These are phyloP conservation scores for Clarias gariepinus DNA, from an alignment of 2,113 vertebrate genomes.

Conservation along the genomic window DNA sequence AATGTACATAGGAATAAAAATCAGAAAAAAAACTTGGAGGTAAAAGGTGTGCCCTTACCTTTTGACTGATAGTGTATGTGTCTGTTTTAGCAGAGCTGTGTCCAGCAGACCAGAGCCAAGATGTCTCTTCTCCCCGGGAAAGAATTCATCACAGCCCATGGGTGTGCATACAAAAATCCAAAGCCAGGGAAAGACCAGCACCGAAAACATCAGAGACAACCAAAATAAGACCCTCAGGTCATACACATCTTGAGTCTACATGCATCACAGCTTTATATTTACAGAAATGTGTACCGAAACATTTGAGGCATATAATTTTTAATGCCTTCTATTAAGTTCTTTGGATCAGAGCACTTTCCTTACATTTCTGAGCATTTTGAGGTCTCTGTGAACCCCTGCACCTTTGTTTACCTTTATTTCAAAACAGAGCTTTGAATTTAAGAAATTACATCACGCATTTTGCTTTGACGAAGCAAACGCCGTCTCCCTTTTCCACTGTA, in stretches of 20 bases:
- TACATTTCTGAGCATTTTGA: not conserved
- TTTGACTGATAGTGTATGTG: too few species aligned
- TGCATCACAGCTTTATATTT: not conserved
- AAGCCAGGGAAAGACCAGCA: constrained; percentile 35
- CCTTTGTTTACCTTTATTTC: not conserved
- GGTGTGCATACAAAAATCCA: not conserved
- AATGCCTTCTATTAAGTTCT: not conserved
- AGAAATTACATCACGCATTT: not conserved
- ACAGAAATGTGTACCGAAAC: not conserved
- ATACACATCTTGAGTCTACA: not conserved
- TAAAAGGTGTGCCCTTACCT: too few species aligned
- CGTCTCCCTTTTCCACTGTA: not conserved
- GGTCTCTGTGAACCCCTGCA: not conserved
- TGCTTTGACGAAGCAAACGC: not conserved
- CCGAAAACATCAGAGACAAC: constrained; percentile 57
- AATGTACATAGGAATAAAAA: too few species aligned
- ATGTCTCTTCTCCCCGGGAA: constrained; percentile 68
- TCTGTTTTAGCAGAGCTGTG: constrained; percentile 28
- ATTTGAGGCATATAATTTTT: not conserved
- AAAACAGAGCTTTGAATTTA: not conserved
- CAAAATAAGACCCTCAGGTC: constrained; percentile 74
- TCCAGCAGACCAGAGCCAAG: constrained; percentile 63
- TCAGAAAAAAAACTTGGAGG: too few species aligned
- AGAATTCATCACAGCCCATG: constrained; percentile 23
- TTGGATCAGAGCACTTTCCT: not conserved